Evolutionary conservation across 1,140 invertebrate species (phyloP).

Genomic region (Diploscapter pachys): DNA sequence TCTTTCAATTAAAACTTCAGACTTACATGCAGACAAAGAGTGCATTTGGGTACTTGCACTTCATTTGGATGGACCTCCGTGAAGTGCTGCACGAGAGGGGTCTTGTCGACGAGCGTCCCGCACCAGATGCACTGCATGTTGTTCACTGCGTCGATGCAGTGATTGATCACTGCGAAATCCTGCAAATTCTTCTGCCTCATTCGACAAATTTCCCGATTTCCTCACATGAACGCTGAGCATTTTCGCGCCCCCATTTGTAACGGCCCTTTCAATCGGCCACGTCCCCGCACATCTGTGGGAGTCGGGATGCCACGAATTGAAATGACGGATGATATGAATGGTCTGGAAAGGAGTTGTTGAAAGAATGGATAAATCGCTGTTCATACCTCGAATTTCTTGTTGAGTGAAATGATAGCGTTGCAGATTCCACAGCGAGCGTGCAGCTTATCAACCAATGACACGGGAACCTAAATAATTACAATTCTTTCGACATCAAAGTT

Average conservation of each 20-base stretch:
- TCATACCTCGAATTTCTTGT: constrained; percentile 54
- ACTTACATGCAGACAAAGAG: constrained; percentile 49
- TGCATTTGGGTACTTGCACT: constrained; percentile 56
- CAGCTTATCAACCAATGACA: constrained; percentile 54
- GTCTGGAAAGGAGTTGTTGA: constrained; percentile 16
- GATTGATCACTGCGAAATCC: constrained; percentile 57
- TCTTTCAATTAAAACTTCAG: too few relatives aligned
- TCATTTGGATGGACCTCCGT: constrained; percentile 57
- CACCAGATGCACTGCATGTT: constrained; percentile 59
- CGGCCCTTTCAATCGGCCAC: constrained; percentile 36
- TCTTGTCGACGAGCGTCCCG: constrained; percentile 55
- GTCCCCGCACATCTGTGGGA: constrained; percentile 53
- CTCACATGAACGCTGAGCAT: constrained; percentile 23
- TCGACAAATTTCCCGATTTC: background rate
- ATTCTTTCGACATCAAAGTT: background rate
- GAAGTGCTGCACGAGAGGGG: constrained; percentile 52
- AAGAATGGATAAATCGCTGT: background rate
- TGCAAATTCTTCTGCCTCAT: background rate
- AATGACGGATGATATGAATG: constrained; percentile 57
- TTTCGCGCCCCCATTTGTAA: constrained; percentile 9
- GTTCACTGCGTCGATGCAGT: constrained; percentile 40
- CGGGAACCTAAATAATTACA: constrained; percentile 44
- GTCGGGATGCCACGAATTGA: constrained; percentile 57
- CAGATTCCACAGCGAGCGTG: constrained; percentile 57
- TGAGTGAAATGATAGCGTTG: constrained; percentile 50